Conservation (phyloP, 2,888 invertebrate species). For the Acanthosepion esculentum region DNA sequence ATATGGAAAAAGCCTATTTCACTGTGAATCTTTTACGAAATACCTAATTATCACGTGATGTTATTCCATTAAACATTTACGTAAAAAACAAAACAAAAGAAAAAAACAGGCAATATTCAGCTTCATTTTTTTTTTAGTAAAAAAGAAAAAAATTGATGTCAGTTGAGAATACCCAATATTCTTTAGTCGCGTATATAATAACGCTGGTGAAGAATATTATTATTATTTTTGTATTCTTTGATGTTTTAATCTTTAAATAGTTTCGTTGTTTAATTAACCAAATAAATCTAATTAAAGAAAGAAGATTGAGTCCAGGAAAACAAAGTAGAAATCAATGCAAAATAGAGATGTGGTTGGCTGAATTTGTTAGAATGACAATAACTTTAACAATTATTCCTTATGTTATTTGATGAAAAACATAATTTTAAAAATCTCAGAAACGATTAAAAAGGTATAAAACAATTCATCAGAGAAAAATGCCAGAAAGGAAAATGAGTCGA, state of each 20-base stretch:
- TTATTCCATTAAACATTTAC: neutral
- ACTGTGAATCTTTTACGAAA: neutral
- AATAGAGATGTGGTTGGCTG: neutral
- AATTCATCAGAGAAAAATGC: neutral
- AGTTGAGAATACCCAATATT: neutral
- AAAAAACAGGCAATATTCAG: neutral
- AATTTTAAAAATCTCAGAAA: neutral
- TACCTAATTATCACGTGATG: neutral
- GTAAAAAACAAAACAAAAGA: too few species aligned
- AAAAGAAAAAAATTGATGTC: neutral
- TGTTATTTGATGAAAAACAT: neutral
- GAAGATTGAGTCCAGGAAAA: neutral
- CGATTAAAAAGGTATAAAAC: neutral
- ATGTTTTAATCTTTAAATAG: neutral
- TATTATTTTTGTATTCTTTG: neutral
- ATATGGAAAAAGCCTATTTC: too few species aligned
- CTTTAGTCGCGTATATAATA: neutral
- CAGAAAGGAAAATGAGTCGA: neutral
- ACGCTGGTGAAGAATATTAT: neutral
- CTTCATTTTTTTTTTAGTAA: too few species aligned
- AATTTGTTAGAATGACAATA: neutral
- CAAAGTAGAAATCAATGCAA: too few species aligned
- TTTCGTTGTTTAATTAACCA: neutral
- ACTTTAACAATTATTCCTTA: neutral
- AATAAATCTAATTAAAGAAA: neutral